phyloP scores from a whole-genome alignment of 1,140 invertebrate species.

The Acyrthosiphon pisum region DNA sequence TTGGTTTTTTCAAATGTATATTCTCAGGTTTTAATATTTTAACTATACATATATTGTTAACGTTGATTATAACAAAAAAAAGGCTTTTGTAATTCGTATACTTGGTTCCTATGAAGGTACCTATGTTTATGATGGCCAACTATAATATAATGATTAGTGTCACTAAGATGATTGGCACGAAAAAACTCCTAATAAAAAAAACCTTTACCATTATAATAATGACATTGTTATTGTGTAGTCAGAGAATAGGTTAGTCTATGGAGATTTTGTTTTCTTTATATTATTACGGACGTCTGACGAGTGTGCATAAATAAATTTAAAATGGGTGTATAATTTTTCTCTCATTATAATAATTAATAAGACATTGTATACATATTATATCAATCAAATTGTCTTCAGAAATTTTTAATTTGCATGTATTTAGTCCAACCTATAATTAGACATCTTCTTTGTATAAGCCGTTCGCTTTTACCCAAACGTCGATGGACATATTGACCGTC shows the following conservation, averaged over 20 bases:
- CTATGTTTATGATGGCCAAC: neutral
- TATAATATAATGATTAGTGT: constrained; percentile 3
- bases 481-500: neutral
- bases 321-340: neutral
- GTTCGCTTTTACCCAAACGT: neutral
- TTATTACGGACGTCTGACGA: neutral
- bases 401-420: neutral
- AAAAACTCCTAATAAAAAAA: neutral
- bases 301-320: neutral
- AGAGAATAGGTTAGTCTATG: neutral
- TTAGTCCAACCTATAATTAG: neutral
- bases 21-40: constrained; percentile 16
- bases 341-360: constrained; percentile 10
- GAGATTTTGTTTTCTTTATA: neutral
- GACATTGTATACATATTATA: neutral
- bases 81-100: neutral
- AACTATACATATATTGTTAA: constrained; percentile 6
- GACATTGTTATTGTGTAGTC: neutral
- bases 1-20: neutral
- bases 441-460: neutral
- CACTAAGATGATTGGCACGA: constrained; percentile 8
- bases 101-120: neutral
- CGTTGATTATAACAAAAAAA: neutral
- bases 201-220: neutral
- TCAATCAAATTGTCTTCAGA: neutral